Conservation (phyloP, 2,797 vertebrate species). For the Bradypodion pumilum region DNA sequence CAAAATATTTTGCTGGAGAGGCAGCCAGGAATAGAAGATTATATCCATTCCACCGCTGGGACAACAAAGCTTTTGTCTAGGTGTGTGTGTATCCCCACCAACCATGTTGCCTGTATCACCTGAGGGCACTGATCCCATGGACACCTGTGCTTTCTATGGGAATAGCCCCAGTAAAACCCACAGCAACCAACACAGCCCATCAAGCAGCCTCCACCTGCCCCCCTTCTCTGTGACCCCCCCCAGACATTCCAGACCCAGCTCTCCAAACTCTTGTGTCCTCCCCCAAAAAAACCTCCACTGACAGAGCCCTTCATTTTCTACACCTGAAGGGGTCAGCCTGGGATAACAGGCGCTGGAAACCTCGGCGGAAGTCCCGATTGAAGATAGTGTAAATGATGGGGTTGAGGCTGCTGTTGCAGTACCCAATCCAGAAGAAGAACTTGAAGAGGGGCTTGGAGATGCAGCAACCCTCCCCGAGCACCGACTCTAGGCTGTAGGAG, state of each 20-base stretch:
- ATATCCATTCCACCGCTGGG: not conserved
- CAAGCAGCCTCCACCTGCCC: not conserved
- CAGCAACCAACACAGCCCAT: not conserved
- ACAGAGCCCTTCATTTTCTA: constrained; percentile 8
- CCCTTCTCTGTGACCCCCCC: not conserved
- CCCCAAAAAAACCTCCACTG: not conserved
- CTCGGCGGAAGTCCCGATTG: constrained; percentile 90
- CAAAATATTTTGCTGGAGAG: not conserved
- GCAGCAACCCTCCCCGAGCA: constrained; percentile 82
- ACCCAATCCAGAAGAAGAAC: constrained; percentile 95
- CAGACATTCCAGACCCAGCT: not conserved
- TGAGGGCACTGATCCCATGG: not conserved
- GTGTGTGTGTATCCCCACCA: not conserved
- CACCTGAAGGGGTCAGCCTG: not conserved
- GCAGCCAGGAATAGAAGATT: not conserved
- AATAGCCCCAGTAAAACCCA: not conserved
- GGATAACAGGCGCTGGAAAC: constrained; percentile 80
- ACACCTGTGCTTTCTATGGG: not conserved
- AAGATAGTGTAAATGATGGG: constrained; percentile 94
- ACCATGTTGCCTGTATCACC: not conserved
- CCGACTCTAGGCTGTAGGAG: constrained; percentile 86
- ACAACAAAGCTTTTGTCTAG: not conserved
- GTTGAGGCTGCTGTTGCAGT: constrained; percentile 93
- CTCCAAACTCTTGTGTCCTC: not conserved
- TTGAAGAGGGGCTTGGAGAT: constrained; percentile 86